Evolutionary conservation across 2,888 invertebrate species (phyloP), one percentile per base, ranked within the genome.

Genomic region (Odontocerum albicorne): DNA sequence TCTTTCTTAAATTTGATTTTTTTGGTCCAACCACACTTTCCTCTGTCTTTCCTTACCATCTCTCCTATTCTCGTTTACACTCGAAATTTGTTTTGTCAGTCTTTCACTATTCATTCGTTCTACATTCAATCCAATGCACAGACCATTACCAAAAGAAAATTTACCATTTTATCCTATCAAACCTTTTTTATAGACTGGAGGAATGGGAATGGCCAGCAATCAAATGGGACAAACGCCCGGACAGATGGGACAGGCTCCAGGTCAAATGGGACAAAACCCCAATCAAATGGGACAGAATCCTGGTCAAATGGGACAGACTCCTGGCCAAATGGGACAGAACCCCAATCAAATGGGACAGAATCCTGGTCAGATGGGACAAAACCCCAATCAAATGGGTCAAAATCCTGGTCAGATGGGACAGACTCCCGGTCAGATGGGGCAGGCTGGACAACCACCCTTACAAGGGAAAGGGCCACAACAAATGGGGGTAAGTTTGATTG

Each of bases 161-260:
- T n/a, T n/a, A n/a, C n/a, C n/a, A n/a, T n/a, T n/a, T n/a, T n/a
- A n/a, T n/a, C n/a, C n/a, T n/a, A n/a, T n/a, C n/a, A n/a, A n/a
- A n/a, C n/a, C n/a, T n/a, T n/a, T n/a, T n/a, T n/a, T n/a, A n/a
- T n/a, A n/a, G n/a, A n/a, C n/a, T n/a, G 44, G 42, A 31, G 65
- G 66, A 57, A 64, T 66, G 60, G 62, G 62, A 13, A 59, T 49
- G 62, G 68, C 47, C 64, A 71, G 65, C 65, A 68, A 62, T 59
- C 32, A 31, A 21, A 50, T 50, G 50, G 50, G 50, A 6, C 40
- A 32, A 12, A 16, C 20, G 4, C 68, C 62, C 60, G 68, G 62
- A 60, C 69, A 49, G 64, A 68, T 53, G 63, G 72, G 51, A 64
- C 72, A 44, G 65, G 68, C 46, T 68, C 67, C 62, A 70, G 70